Evolutionary conservation across 2,888 invertebrate species (phyloP).

Genomic region (Ariolimax columbianus): DNA sequence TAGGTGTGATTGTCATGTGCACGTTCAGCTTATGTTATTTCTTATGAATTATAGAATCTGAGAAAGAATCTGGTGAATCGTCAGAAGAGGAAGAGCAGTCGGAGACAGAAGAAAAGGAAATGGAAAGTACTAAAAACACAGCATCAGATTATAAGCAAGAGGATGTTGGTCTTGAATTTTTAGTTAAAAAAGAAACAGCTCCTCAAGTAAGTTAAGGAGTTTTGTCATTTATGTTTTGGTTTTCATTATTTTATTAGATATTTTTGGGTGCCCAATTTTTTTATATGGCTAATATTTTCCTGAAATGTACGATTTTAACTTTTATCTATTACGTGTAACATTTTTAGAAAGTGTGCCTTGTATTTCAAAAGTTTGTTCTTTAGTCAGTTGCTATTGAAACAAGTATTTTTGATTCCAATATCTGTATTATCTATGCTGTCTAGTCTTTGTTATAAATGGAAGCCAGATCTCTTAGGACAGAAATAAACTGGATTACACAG

Average conservation of each 20-base stretch:
- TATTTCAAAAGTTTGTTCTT: too few species aligned
- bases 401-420: too few species aligned
- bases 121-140: conserved; percentile 64
- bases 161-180: conserved; percentile 76
- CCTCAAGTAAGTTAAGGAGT: neutral
- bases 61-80: conserved; percentile 56
- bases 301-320: too few species aligned
- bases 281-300: too few species aligned
- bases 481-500: too few species aligned
- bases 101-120: conserved; percentile 60
- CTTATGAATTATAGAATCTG: conserved; percentile 48
- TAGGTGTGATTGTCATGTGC: neutral
- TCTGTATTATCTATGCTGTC: too few species aligned
- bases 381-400: too few species aligned
- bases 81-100: conserved; percentile 77
- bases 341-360: too few species aligned
- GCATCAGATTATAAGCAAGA: conserved; percentile 77
- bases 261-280: neutral
- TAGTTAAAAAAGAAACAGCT: conserved; percentile 60
- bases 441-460: too few species aligned
- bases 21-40: neutral
- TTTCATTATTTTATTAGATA: neutral
- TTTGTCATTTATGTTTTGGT: neutral
- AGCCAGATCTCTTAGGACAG: too few species aligned
- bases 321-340: too few species aligned